phyloP scores from a whole-genome alignment of 2,797 vertebrate genomes.

The Muscicapa comitata region DNA sequence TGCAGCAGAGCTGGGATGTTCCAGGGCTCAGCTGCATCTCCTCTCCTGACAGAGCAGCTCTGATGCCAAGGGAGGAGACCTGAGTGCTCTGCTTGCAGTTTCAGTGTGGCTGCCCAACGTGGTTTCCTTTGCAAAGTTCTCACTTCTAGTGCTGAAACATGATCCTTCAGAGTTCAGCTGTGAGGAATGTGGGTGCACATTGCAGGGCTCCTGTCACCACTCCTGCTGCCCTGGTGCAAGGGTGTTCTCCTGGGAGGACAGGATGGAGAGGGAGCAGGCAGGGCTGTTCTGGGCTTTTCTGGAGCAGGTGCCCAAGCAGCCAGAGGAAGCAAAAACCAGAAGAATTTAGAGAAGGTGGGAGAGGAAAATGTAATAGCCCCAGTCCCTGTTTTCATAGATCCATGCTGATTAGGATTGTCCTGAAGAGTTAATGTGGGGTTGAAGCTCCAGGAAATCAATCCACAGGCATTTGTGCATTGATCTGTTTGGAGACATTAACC shows the following conservation, averaged over 20 bases:
- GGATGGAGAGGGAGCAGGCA: not conserved
- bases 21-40: no score
- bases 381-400: not conserved
- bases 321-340: not conserved
- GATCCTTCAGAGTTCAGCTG: not conserved
- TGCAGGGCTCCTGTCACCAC: not conserved
- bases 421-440: not conserved
- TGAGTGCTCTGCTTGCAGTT: not conserved
- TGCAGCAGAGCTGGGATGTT: not conserved
- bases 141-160: not conserved
- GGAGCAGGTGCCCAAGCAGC: not conserved
- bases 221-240: not conserved
- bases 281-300: not conserved
- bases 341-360: not conserved
- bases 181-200: rapidly evolving
- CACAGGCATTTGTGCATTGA: conserved; percentile 8
- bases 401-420: not conserved
- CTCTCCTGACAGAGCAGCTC: not conserved
- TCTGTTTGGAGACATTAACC: conserved; percentile 52
- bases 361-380: not conserved
- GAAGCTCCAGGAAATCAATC: conserved; percentile 19
- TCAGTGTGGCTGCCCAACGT: not conserved
- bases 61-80: not conserved
- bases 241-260: not conserved
- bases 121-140: not conserved